Evolutionary conservation across 2,888 invertebrate genomes (phyloP), one percentile per base, ranked within the genome.

Genomic region (Orchesella flavescens): DNA sequence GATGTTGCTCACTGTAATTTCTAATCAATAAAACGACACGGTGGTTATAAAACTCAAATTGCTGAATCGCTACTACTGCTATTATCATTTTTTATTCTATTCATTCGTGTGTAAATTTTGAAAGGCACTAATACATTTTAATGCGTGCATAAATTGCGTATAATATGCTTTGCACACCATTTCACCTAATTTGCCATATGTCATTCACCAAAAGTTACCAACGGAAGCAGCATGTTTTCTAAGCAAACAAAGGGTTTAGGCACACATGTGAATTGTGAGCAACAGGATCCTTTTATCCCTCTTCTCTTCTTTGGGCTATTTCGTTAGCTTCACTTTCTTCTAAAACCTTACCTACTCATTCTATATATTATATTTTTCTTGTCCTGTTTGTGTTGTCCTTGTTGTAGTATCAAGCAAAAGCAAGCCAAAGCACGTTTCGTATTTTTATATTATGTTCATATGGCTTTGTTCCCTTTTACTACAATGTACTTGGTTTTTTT

Each of bases 11-110:
- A 7, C 61, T 24, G 10, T 24, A 61, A 61, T 61, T 61, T 23
- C 10, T n/a, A 61, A 61, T 24, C 61, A 61, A 61, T 61, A 61
- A 61, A 61, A 34, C 34, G 34, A 34, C 34, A 34, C 34, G 34
- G 34, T 34, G 34, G 34, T 34, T 34, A 34, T 34, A 34, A 34
- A 34, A 34, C 34, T 34, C 34, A 34, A 34, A 34, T 34, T 34
- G 34, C 34, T 34, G 34, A 34, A 34, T 34, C 34, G 3, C 34
- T 34, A 7, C 34, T 7, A 34, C 34, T 34, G 34, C 34, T 7
- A 34, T 34, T 34, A 34, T 34, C 34, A 34, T 34, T 7, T 4
- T 4, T 4, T 2, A 34, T 34, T 34, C 34, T 34, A 2, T 34
- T 34, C 34, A 34, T 7, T 34, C 34, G 3, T 34, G 34, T 34